Evolutionary conservation across 2,888 invertebrate genomes (phyloP), one percentile per base, ranked within the genome.

Genomic region (Acleris laterana): DNA sequence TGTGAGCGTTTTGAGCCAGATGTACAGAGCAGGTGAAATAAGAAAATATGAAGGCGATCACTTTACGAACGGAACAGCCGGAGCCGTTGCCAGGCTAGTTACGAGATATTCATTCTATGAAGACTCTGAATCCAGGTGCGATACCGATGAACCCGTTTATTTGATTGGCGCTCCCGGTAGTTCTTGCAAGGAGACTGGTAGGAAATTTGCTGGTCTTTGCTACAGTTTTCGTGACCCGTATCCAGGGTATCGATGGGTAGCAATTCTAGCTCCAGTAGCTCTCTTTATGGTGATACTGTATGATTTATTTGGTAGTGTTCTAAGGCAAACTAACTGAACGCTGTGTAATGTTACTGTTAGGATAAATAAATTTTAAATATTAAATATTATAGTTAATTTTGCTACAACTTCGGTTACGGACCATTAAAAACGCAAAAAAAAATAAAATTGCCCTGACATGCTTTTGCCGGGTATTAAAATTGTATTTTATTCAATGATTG

Each of bases 281-380:
- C 76, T 93, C 20, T 92, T 92, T 70, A 82, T 87, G 1, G 79
- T 93, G 5, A 89, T 91, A 69, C 79, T 93, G 22, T 91, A 88
- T 62, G 90, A 91, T 75, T 80, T 90, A 61, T 90, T 92, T 69
- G 90, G 87, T 70, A 85, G 90, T 62, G 89, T 90, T n/a, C 82
- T 92, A 46, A 82, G 89, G 70, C 89, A 90, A 70, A 84, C 84
- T 20, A 84, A 83, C 71, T 79, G 78, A 72, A 87, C 70, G 74
- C 20, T n/a, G 25, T n/a, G 25, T 5, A 7, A 28, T n/a, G 19
- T 16, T n/a, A 5, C 11, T 32, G 50, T 50, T 16, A 20, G 9
- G 7, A 38, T 38, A n/a, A n/a, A n/a, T 32, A 38, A 13, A 38
- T 32, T 32, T 13, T 13, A 38, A 38, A 13, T 38, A 13, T 11